Evolutionary conservation across 2,797 vertebrate species (phyloP).

Genomic region (Molossus molossus): DNA sequence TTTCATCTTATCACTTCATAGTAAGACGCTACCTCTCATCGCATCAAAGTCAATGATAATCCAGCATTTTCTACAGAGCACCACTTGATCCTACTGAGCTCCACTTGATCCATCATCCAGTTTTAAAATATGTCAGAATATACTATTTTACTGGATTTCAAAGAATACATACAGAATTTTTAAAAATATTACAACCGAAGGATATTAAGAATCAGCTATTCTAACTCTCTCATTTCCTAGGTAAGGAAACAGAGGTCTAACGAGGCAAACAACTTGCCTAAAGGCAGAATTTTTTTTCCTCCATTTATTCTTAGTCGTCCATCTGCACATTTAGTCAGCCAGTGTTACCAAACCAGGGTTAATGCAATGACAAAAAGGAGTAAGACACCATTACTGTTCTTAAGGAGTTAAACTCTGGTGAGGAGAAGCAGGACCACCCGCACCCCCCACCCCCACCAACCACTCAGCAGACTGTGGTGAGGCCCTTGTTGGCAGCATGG

Average conservation of each 20-base stretch:
- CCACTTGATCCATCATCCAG: background rate
- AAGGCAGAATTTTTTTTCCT: background rate
- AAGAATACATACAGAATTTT: slow-evolving; percentile 11
- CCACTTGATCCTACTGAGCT: background rate
- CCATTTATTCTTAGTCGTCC: background rate
- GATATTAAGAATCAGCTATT: background rate
- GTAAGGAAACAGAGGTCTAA: background rate
- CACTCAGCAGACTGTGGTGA: background rate
- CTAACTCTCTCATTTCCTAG: background rate
- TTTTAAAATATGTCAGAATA: slow-evolving; percentile 29
- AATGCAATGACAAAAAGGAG: background rate
- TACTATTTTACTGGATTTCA: background rate
- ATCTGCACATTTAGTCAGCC: background rate
- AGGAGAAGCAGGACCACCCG: too few relatives aligned
- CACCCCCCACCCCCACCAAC: too few relatives aligned
- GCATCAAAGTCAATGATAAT: background rate
- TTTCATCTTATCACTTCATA: background rate
- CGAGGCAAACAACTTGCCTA: background rate
- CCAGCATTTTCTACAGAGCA: background rate
- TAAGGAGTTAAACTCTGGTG: background rate
- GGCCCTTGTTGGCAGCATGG: background rate
- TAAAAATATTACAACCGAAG: slow-evolving; percentile 17
- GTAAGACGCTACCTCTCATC: background rate
- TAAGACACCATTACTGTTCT: background rate
- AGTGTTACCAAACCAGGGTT: background rate